A percentile compares a stretch with the other conserved stretches of the same genome.
These are phyloP conservation scores for Spilarctia lutea DNA, from an alignment of 2,888 invertebrate genomes.

Conservation along the genomic window DNA sequence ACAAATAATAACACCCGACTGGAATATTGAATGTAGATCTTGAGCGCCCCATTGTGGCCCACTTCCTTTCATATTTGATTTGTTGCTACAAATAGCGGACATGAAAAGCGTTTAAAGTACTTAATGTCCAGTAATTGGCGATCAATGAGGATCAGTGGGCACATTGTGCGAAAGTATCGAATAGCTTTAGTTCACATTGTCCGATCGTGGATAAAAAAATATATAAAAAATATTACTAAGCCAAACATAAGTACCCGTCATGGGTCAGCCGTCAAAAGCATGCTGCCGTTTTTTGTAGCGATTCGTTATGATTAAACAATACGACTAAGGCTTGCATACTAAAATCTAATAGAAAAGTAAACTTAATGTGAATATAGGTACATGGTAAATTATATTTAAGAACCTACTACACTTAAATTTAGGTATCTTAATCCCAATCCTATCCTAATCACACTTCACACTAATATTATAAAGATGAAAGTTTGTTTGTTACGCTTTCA, in stretches of 20 bases:
- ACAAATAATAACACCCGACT: conserved; percentile 72
- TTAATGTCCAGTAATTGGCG: conserved; percentile 87
- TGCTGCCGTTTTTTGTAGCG: conserved; percentile 77
- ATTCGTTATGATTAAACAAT: conserved; percentile 68
- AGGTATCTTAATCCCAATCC: too few species aligned
- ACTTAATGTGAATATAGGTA: neutral
- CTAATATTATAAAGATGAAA: too few species aligned
- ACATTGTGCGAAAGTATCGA: conserved; percentile 83
- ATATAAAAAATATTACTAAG: conserved; percentile 66
- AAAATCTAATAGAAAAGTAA: neutral
- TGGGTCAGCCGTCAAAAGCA: conserved; percentile 70
- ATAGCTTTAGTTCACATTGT: conserved; percentile 72
- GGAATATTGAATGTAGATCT: conserved; percentile 76
- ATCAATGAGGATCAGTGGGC: conserved; percentile 87
- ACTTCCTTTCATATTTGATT: conserved; percentile 80
- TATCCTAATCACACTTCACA: too few species aligned
- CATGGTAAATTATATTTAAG: too few species aligned
- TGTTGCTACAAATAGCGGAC: conserved; percentile 84
- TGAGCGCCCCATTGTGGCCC: conserved; percentile 75
- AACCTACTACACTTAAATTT: too few species aligned
- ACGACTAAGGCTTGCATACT: neutral
- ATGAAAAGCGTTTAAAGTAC: conserved; percentile 85
- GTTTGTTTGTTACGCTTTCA: too few species aligned
- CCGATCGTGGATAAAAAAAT: conserved; percentile 66
- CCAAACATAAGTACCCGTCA: conserved; percentile 71